A percentile compares a stretch with the other conserved stretches of the same genome.
Conservation (phyloP, 23 tunicate genomes). For the Trididemnum miniatum region DNA sequence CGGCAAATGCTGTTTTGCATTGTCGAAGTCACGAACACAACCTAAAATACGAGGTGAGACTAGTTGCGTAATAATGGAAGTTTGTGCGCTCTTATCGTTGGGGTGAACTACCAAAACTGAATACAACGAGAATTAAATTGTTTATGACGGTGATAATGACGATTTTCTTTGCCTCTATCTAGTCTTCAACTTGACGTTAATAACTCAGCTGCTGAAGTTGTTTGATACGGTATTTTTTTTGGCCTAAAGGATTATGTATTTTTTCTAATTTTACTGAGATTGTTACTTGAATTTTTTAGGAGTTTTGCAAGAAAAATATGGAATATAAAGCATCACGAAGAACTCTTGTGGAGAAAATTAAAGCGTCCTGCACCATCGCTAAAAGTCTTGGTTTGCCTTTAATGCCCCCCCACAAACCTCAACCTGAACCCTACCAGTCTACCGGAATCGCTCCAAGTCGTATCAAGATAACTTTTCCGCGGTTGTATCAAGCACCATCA, state of each 20-base stretch:
- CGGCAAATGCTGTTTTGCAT: neutral
- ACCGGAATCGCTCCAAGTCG: neutral
- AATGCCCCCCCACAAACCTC: neutral
- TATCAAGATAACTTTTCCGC: neutral
- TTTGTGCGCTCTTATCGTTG: too few species aligned
- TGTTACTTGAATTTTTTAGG: too few species aligned
- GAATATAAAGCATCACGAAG: neutral
- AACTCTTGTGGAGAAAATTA: neutral
- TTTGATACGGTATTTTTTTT: too few species aligned
- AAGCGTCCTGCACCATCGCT: constrained; percentile 1
- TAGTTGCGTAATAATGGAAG: too few species aligned
- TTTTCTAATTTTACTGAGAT: too few species aligned
- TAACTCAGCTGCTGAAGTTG: too few species aligned
- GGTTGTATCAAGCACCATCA: neutral
- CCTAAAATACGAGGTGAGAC: neutral
- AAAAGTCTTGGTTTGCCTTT: neutral
- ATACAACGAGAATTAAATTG: too few species aligned
- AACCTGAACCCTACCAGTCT: neutral
- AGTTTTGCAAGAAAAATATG: neutral
- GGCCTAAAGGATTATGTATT: too few species aligned
- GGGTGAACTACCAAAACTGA: too few species aligned
- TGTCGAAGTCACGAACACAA: constrained; percentile 13
- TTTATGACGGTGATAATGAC: too few species aligned
- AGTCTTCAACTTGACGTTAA: too few species aligned
- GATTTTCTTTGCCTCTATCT: too few species aligned